Percentiles rank a stretch among this genome's conserved stretches.
Conservation (phyloP, 2,888 invertebrate genomes). For the Dolichomitus sp. region DNA sequence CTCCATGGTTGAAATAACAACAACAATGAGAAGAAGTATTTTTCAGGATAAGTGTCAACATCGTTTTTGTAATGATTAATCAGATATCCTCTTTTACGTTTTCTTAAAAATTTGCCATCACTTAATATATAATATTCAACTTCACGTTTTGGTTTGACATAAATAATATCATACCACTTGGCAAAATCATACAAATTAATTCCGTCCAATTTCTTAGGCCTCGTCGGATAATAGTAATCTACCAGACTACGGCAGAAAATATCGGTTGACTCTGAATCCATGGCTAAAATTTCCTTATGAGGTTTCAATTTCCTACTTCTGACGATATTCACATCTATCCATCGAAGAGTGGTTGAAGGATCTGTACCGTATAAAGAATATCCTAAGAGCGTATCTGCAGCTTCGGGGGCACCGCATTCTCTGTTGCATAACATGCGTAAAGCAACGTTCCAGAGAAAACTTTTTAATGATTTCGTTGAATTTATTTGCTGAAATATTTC, state of each 20-base stretch:
- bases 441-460: constrained; percentile 75
- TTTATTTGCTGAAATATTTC: constrained; percentile 71
- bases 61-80: constrained; percentile 74
- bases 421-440: constrained; percentile 74
- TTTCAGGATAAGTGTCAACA: constrained; percentile 70
- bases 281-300: constrained; percentile 68
- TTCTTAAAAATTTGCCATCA: constrained; percentile 62
- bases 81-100: constrained; percentile 69
- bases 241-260: constrained; percentile 75
- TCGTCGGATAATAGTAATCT: constrained; percentile 75
- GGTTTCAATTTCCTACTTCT: constrained; percentile 63
- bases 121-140: constrained; percentile 56
- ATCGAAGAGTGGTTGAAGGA: constrained; percentile 77
- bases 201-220: constrained; percentile 74
- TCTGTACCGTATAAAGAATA: constrained; percentile 77
- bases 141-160: constrained; percentile 47
- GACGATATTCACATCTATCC: constrained; percentile 75
- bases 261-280: constrained; percentile 71
- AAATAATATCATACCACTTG: constrained; percentile 68
- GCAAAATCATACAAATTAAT: constrained; percentile 72
- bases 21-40: constrained; percentile 71
- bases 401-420: constrained; percentile 68
- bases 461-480: constrained; percentile 75
- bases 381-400: constrained; percentile 67
- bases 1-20: constrained; percentile 74